Evolutionary conservation across 1,140 invertebrate genomes (phyloP).

Genomic region (Chironomus tepperi): DNA sequence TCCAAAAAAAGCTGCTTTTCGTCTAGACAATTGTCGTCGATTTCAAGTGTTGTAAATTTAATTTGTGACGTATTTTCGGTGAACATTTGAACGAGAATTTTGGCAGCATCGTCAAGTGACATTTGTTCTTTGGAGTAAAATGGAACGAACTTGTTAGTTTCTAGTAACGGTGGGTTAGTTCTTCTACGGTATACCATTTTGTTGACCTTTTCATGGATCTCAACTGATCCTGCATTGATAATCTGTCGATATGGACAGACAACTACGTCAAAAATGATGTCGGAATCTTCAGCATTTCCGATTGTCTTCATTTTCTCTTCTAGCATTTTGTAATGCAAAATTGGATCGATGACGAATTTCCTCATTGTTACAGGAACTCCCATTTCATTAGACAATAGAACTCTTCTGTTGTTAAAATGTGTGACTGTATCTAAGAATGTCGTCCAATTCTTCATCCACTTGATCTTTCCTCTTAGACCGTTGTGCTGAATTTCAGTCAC

Average conservation of each 20-base stretch:
- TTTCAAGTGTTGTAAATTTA: slow-evolving; percentile 60
- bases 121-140: slow-evolving; percentile 42
- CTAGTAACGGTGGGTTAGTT: not conserved
- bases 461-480: slow-evolving; percentile 44
- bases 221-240: slow-evolving; percentile 54
- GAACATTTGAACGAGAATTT: slow-evolving; percentile 52
- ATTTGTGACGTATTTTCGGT: slow-evolving; percentile 63
- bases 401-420: slow-evolving; percentile 72
- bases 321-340: slow-evolving; percentile 49
- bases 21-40: slow-evolving; percentile 40
- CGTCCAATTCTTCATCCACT: slow-evolving; percentile 78
- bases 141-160: slow-evolving; percentile 64
- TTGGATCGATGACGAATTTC: slow-evolving; percentile 68
- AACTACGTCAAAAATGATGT: slow-evolving; percentile 30
- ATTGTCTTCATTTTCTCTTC: slow-evolving; percentile 36
- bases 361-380: slow-evolving; percentile 76
- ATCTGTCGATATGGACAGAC: slow-evolving; percentile 32
- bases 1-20: slow-evolving; percentile 39
- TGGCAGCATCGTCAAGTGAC: slow-evolving; percentile 33
- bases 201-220: slow-evolving; percentile 71
- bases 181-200: slow-evolving; percentile 59
- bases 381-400: slow-evolving; percentile 58
- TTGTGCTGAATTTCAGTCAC: slow-evolving; percentile 36
- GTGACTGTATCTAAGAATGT: slow-evolving; percentile 91
- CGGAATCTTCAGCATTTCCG: slow-evolving; percentile 34